These are phyloP conservation scores for Ondatra zibethicus DNA, from an alignment of 2,113 vertebrate genomes.

Conservation along the genomic window DNA sequence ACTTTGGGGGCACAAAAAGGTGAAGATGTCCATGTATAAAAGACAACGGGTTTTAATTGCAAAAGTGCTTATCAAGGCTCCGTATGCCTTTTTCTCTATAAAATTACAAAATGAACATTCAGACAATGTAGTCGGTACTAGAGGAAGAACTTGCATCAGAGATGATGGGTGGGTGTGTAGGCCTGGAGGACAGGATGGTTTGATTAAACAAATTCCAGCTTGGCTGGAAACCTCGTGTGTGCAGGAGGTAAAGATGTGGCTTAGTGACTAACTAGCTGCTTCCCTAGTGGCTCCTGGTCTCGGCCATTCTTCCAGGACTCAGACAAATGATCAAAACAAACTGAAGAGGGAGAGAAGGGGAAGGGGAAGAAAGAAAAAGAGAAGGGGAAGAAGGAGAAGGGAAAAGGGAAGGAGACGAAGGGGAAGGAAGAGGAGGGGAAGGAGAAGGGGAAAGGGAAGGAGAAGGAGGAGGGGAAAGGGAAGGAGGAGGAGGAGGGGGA, in stretches of 20 bases:
- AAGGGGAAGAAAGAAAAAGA: background rate
- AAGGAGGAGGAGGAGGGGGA: background rate
- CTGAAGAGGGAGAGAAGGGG: background rate
- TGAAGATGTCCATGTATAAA: background rate
- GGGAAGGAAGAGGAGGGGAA: background rate
- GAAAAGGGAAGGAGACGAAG: background rate
- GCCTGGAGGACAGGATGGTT: background rate
- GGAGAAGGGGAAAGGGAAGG: background rate
- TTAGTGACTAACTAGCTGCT: background rate
- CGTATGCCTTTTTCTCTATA: background rate
- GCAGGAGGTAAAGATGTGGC: slow-evolving; percentile 22
- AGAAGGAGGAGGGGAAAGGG: too few species aligned
- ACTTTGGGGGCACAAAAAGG: background rate
- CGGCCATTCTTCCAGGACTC: background rate
- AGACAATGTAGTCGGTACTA: background rate
- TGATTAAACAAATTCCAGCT: slow-evolving; percentile 45
- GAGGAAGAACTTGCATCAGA: background rate
- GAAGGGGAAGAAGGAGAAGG: background rate
- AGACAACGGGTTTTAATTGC: background rate
- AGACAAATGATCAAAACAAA: background rate
- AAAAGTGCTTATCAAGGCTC: background rate
- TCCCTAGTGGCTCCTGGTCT: background rate
- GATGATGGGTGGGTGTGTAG: background rate
- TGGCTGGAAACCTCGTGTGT: slow-evolving; percentile 16
- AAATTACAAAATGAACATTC: slow-evolving; percentile 25